Percentiles rank a stretch among this genome's conserved stretches.
These are phyloP conservation scores for Perca schrenkii DNA, from an alignment of 2,113 vertebrate genomes.

Conservation along the genomic window DNA sequence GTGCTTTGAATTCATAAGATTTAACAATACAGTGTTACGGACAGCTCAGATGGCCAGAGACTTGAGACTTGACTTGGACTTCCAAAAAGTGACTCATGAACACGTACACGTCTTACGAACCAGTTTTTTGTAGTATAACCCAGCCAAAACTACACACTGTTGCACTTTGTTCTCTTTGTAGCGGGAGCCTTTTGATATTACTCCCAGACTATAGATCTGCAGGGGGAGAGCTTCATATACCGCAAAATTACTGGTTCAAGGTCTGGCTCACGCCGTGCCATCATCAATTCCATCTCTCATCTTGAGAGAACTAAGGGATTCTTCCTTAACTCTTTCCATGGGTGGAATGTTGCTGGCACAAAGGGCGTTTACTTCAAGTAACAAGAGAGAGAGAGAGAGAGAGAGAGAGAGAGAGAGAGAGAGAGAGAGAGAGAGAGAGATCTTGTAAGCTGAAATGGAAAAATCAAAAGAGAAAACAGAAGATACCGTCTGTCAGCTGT, in stretches of 20 bases:
- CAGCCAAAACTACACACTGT: background rate
- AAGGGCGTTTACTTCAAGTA: slow-evolving; percentile 57
- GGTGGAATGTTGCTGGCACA: slow-evolving; percentile 39
- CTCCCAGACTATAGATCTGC: slow-evolving; percentile 44
- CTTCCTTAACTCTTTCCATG: slow-evolving; percentile 41
- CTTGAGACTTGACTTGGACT: too few species aligned
- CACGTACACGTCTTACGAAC: too few species aligned
- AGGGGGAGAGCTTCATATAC: slow-evolving; percentile 28
- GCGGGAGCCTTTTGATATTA: slow-evolving; percentile 15
- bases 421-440: slow-evolving; percentile 10
- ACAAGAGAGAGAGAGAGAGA: slow-evolving; percentile 38
- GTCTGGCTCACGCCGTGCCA: slow-evolving; percentile 17
- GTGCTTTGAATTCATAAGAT: too few species aligned
- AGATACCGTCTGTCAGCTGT: slow-evolving; percentile 36
- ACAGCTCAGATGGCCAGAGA: too few species aligned
- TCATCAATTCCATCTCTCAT: slow-evolving; percentile 53
- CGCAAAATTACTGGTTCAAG: slow-evolving; percentile 36
- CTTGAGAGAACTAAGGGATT: slow-evolving; percentile 37
- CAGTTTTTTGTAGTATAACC: too few species aligned
- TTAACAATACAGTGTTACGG: too few species aligned
- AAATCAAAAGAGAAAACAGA: slow-evolving; percentile 23
- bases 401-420: slow-evolving; percentile 10
- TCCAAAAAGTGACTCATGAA: too few species aligned
- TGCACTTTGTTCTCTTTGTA: slow-evolving; percentile 45
- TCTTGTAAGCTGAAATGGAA: slow-evolving; percentile 31